These are phyloP conservation scores for Plumapathes pennacea DNA, from an alignment of 92 coral and sea anemone species.

Conservation along the genomic window DNA sequence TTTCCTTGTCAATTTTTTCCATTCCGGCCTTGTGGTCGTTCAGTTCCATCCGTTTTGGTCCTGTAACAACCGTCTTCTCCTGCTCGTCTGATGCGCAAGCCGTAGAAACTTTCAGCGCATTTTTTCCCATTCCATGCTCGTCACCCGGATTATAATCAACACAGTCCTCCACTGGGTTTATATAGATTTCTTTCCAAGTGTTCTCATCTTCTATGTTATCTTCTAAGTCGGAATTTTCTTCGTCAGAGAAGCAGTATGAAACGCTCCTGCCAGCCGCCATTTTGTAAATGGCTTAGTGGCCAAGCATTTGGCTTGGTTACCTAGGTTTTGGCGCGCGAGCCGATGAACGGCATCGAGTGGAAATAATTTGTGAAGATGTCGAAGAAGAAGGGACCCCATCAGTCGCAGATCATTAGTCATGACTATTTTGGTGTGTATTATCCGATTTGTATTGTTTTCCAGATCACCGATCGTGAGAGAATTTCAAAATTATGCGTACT, in stretches of 20 bases:
- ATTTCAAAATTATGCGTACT: too few species aligned
- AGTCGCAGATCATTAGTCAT: conserved; percentile 8
- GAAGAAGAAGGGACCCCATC: conserved; percentile 1
- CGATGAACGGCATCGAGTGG: not conserved
- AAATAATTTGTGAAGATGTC: conserved; percentile 4
- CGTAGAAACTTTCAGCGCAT: not conserved
- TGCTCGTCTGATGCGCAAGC: not conserved
- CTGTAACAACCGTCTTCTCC: not conserved
- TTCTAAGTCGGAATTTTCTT: conserved; percentile 8
- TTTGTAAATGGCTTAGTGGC: not conserved
- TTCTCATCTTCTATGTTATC: conserved; percentile 43
- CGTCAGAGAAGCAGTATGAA: not conserved
- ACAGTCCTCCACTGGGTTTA: conserved; percentile 8
- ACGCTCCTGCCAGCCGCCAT: conserved; percentile 41
- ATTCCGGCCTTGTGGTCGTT: conserved; percentile 98
- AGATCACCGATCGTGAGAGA: too few species aligned
- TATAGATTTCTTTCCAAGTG: conserved; percentile 43
- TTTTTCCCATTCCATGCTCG: not conserved
- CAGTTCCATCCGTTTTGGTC: conserved; percentile 75
- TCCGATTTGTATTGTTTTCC: too few species aligned
- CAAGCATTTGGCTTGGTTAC: conserved; percentile 34
- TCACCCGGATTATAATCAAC: too few species aligned
- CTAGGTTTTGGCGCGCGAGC: not conserved
- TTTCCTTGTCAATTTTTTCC: conserved; percentile 89
- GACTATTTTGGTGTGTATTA: conserved; percentile 20